phyloP scores from a whole-genome alignment of 2,113 vertebrate species.

The Catharus minimus region DNA sequence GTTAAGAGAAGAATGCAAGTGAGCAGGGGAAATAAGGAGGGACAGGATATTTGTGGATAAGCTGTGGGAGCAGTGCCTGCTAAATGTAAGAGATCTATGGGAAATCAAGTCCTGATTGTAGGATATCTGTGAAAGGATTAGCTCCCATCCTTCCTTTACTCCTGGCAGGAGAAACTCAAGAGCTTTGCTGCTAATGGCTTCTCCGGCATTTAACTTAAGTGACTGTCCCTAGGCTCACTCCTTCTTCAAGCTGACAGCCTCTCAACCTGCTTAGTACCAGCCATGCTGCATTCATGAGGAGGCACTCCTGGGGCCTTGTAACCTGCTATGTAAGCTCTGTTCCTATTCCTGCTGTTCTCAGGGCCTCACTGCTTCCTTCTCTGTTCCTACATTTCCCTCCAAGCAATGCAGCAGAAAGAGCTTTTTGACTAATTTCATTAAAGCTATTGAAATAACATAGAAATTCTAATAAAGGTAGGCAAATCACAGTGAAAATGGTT shows the following conservation, averaged over 20 bases:
- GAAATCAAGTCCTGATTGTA: slow-evolving; percentile 24
- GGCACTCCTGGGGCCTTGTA: slow-evolving; percentile 22
- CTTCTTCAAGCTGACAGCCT: slow-evolving; percentile 34
- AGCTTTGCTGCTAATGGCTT: slow-evolving; percentile 36
- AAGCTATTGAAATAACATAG: slow-evolving; percentile 5
- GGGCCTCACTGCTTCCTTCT: background rate
- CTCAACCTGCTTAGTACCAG: slow-evolving; percentile 22
- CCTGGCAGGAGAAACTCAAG: slow-evolving; percentile 20
- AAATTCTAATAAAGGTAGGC: slow-evolving; percentile 2
- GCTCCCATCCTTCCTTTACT: slow-evolving; percentile 23
- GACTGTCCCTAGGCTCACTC: slow-evolving; percentile 24
- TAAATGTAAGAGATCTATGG: background rate
- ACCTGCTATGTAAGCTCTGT: slow-evolving; percentile 22
- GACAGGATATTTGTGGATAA: slow-evolving; percentile 17
- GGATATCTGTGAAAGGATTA: background rate
- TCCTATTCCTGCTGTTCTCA: slow-evolving; percentile 12
- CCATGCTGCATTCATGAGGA: background rate
- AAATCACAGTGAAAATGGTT: background rate
- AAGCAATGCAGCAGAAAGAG: background rate
- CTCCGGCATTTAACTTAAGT: background rate
- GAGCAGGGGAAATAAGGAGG: background rate
- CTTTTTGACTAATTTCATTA: slow-evolving; percentile 36
- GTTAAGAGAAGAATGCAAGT: background rate
- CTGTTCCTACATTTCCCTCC: slow-evolving; percentile 29
- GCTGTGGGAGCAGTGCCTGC: background rate